Evolutionary conservation across 2,113 vertebrate genomes (phyloP), one percentile per base, ranked within the genome.

Genomic region (Sigmodon hispidus): DNA sequence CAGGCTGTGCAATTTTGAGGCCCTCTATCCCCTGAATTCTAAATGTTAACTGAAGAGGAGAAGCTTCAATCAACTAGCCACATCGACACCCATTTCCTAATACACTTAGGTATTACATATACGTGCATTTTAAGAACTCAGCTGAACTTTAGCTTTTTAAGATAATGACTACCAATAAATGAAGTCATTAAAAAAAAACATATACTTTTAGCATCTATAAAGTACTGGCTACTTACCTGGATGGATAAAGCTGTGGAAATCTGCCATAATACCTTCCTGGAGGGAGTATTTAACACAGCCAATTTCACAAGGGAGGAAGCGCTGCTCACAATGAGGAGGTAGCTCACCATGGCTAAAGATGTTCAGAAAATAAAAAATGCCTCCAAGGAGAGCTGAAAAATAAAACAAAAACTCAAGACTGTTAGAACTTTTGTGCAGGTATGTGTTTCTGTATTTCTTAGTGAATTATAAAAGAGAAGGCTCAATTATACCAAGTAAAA

Each of bases 231-330:
- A 83, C 97, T 98, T 95, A 98, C 98, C 99, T 89, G 98, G 98
- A 94, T 98, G 98, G 98, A 99, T 98, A 96, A 99, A 99, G 90
- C 96, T 98, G 97, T 99, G 99, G 92, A 98, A 99, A 31, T 98
- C 97, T 69, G 97, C 98, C 65, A 97, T 61, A 72, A 98, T 98
- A 61, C 99, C 99, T 40, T 98, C 95, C 29, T 96, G 98, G 0
- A 99, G 96, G 69, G 98, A 99, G 48, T 99, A 99, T 50, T 40
- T 98, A 95, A 99, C 96, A 91, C 99, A 99, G 52, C 98, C 99
- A 80, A 99, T 98, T 97, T 99, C 98, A 29, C 99, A 99, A 84
- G 99, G 98, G 36, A 99, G 98, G 92, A 98, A 99, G 76, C 98
- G 98, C 95, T 98, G 98, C 24, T 97, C 98, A 55, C 98, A 99